Evolutionary conservation across 2,113 vertebrate genomes (phyloP), one percentile per base, ranked within the genome.

Genomic region (Silurus meridionalis): DNA sequence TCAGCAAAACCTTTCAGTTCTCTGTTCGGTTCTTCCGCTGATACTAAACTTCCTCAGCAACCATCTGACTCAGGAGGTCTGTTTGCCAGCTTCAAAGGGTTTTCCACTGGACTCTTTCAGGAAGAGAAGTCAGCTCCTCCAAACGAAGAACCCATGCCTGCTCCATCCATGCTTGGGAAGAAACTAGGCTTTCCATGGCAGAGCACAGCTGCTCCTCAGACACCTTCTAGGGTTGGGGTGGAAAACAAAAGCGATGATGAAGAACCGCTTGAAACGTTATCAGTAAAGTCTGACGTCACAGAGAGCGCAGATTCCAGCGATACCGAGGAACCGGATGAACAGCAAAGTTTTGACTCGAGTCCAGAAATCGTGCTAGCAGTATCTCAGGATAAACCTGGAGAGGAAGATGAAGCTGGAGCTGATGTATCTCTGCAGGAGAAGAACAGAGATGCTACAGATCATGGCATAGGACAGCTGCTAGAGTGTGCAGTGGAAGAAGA

Each of bases 81-180:
- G 0, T 91, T 97, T 83, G 96, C 95, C 50, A 94, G 95, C 77
- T 96, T 98, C 87, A 98, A 96, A 92, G 97, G 91, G 66, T 88
- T 99, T 72, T 98, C 97, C 81, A 93, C 92, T 0, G 90, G 94
- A 87, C 93, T 98, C 0, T 97, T 97, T 92, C 96, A 98, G 60
- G 95, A 97, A 52, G 94, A 95, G 75, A 96, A 92, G 74, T 74
- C 88, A 90, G 4, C 88, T 64, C 66, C 57, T 10, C 90, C 37
- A 89, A 92, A 93, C 25, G 89, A 93, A 21, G 94, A 95, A 63
- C 88, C 90, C 25, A 57, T 86, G 80, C 83, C 87, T 63, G 86
- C 91, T 82, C 90, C 95, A 52, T 93, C 95, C 60, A 90, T 95
- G n/a, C 96, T 97, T 93, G 95, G 95, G 87, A 95, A 94, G 91